Base-by-base conservation (phyloP, 2,113 vertebrate species). In the Zapornia atra region DNA sequence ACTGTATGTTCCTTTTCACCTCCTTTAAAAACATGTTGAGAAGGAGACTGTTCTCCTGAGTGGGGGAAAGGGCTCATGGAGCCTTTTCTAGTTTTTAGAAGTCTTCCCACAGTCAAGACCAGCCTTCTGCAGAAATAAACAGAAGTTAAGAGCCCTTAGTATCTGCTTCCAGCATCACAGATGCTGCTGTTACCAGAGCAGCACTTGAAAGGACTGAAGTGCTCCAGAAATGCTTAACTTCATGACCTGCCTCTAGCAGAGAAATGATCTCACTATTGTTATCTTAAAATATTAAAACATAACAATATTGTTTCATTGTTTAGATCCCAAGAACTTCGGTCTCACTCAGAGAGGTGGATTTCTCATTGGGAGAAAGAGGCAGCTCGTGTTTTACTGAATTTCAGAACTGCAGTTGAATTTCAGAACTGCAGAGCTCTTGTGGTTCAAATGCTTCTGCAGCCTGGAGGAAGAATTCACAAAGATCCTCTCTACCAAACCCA, bases 161-260 rank as follows among this genome's bases (percentile, higher is more conserved):
- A 57, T 53, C 77, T 94, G 34, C 73, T 84, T 77, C 63, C 78
- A 89, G 57, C 61, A 84, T 76, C 86, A 69, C 53, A 76, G 91
- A 84, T 61, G 12, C 50, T 72, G 64, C 77, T 88, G 86, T 86
- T 95, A 92, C 82, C 34, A 93, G 54, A 76, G 76, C 40, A 77
- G 69, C 86, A 51, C 81, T 82, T 69, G 44, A 53, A 93, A 88
- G 60, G 22, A 80, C 79, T 44, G 33, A 92, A 90, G 88, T 64
- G 68, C 60, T 96, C 85, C 82, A 94, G 90, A 88, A 96, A 64
- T 19, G 24, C 56, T 96, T 89, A 75, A 81, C 77, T 89, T 91
- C 88, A 61, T 77, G 61, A 63, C 77, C 57, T 77, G 73, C 44
- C 48, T 82, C 73, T 86, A 89, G 59, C 33, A 79, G 57, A 92